Conservation (phyloP, 35 echinoderm and acorn worm genomes). For the Amphiura filiformis region DNA sequence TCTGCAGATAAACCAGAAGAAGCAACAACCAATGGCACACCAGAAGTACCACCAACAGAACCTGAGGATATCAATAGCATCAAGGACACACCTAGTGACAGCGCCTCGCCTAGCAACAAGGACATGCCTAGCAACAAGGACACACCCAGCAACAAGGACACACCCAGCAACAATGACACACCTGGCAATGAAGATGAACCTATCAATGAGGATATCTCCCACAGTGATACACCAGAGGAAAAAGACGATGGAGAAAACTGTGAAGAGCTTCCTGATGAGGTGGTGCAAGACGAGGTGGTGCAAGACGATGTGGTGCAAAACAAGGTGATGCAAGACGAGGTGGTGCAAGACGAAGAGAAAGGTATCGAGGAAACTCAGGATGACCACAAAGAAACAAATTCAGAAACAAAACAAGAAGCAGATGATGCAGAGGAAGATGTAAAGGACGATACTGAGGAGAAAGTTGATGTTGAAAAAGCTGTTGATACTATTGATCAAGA, state of each 20-base stretch:
- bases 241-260: background rate
- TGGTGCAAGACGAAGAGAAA: background rate
- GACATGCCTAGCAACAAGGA: too few relatives aligned
- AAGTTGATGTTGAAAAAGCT: background rate
- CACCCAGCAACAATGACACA: too few relatives aligned
- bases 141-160: too few relatives aligned
- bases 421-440: slow-evolving; percentile 25
- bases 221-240: background rate
- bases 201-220: background rate
- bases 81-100: too few relatives aligned
- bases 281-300: background rate
- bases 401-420: slow-evolving; percentile 16
- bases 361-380: background rate
- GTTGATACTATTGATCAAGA: background rate
- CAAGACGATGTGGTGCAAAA: background rate
- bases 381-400: slow-evolving; percentile 27
- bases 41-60: too few relatives aligned
- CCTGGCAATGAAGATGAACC: too few relatives aligned
- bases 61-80: too few relatives aligned
- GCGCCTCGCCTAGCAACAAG: too few relatives aligned
- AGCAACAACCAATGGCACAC: too few relatives aligned
- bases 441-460: background rate
- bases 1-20: too few relatives aligned
- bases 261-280: slow-evolving; percentile 7
- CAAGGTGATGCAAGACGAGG: background rate